Evolutionary conservation across 2,797 vertebrate species (phyloP).

Genomic region (Craterocephalus amniculus): DNA sequence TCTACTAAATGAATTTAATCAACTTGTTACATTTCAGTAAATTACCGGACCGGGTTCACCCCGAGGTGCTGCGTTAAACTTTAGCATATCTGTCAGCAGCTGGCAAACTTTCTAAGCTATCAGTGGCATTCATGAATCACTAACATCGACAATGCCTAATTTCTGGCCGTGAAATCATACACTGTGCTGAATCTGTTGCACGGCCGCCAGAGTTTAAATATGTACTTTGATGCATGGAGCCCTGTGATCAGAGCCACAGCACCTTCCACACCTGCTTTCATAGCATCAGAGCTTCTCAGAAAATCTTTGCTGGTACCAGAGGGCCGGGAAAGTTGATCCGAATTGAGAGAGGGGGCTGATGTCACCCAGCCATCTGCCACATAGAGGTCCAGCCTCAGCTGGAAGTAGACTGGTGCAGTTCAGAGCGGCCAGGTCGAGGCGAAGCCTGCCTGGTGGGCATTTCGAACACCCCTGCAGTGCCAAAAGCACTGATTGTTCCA

Average conservation of each 20-base stretch:
- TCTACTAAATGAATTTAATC: background rate
- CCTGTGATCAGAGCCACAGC: conserved; percentile 10
- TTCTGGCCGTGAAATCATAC: background rate
- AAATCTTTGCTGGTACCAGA: conserved; percentile 17
- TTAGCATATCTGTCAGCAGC: background rate
- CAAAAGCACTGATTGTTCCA: conserved; percentile 28
- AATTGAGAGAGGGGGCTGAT: conserved; percentile 34
- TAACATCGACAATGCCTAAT: background rate
- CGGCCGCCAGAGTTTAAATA: background rate
- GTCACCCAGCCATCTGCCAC: conserved; percentile 71
- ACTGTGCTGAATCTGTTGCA: background rate
- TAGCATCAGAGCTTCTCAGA: conserved; percentile 3
- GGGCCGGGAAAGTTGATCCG: conserved; percentile 31
- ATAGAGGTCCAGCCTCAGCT: conserved; percentile 56
- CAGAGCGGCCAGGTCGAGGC: conserved; percentile 35
- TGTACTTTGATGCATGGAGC: background rate
- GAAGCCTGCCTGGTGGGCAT: conserved; percentile 35
- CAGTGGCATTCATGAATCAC: conserved; percentile 4
- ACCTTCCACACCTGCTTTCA: conserved; percentile 7
- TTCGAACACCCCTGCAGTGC: conserved; percentile 34
- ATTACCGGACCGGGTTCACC: background rate
- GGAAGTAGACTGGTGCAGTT: conserved; percentile 44
- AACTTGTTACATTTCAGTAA: background rate
- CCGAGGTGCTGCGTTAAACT: background rate
- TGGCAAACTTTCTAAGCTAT: background rate